These are phyloP conservation scores for Apodemus speciosus DNA, from an alignment of 2,113 vertebrate species.

Conservation along the genomic window DNA sequence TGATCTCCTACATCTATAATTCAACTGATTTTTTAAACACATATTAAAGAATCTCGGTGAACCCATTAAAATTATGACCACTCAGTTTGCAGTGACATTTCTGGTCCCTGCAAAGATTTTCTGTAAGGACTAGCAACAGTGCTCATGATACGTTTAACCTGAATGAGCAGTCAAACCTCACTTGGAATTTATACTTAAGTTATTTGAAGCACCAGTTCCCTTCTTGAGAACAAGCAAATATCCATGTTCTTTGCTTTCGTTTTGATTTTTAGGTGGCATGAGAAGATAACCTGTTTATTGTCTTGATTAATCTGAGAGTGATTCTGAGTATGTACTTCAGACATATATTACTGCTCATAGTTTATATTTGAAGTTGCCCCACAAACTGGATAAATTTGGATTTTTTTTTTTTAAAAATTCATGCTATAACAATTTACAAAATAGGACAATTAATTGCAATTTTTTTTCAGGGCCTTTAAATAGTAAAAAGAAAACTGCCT, in stretches of 20 bases:
- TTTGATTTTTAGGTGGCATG: conserved; percentile 31
- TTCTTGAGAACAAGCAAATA: background rate
- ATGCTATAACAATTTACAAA: background rate
- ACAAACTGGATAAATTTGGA: conserved; percentile 1
- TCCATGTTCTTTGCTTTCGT: conserved; percentile 12
- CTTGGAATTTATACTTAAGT: background rate
- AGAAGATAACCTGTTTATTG: background rate
- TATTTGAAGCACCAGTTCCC: background rate
- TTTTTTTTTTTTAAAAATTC: conserved; percentile 1
- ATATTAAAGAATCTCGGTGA: background rate
- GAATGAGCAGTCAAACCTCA: background rate
- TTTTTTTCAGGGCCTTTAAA: background rate
- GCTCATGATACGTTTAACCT: background rate
- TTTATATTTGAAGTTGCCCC: conserved; percentile 35
- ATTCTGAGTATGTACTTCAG: background rate
- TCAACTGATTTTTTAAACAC: background rate
- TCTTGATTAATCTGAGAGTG: conserved; percentile 28
- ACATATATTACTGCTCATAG: background rate
- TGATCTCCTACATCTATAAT: background rate
- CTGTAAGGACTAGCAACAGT: background rate
- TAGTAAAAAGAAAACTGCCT: background rate
- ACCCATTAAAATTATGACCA: background rate
- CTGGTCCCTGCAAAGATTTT: background rate
- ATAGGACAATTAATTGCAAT: background rate
- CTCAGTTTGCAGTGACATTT: background rate